Percentiles rank a stretch among this genome's conserved stretches.
phyloP scores from a whole-genome alignment of 2,113 vertebrate species.

The Lipotes vexillifer region DNA sequence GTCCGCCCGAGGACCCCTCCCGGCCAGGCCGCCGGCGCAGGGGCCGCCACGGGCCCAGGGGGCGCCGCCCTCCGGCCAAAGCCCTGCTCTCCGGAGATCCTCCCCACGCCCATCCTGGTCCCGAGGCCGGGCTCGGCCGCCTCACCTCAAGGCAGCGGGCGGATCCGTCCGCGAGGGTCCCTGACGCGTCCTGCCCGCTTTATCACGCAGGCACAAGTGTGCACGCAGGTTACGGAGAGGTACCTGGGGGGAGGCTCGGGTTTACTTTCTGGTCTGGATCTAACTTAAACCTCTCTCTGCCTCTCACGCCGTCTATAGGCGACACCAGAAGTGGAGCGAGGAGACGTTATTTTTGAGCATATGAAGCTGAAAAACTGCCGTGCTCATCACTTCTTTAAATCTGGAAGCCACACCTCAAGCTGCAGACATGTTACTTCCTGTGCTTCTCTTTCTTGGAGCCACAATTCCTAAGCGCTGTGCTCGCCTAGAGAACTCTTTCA shows the following conservation, averaged over 20 bases:
- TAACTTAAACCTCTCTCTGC: too few species aligned
- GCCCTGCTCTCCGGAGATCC: background rate
- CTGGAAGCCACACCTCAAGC: background rate
- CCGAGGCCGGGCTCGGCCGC: background rate
- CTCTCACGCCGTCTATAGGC: rapidly evolving
- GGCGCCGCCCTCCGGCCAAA: background rate
- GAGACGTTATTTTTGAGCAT: rapidly evolving
- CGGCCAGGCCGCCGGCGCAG: background rate
- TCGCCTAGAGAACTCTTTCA: background rate
- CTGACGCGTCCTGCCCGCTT: background rate
- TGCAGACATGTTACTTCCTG: background rate
- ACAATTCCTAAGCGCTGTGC: rapidly evolving
- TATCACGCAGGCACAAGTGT: background rate
- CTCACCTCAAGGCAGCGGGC: background rate
- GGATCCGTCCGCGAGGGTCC: too few species aligned
- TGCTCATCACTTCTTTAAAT: rapidly evolving
- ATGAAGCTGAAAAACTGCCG: background rate
- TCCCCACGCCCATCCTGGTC: background rate
- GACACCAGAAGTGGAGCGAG: too few species aligned
- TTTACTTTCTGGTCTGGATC: too few species aligned
- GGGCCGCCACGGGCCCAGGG: background rate
- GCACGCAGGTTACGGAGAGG: background rate
- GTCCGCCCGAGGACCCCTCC: background rate
- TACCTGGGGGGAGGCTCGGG: background rate
- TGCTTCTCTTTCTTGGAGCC: background rate